phyloP scores from a whole-genome alignment of 2,888 invertebrate genomes.

The Tubulanus polymorphus region DNA sequence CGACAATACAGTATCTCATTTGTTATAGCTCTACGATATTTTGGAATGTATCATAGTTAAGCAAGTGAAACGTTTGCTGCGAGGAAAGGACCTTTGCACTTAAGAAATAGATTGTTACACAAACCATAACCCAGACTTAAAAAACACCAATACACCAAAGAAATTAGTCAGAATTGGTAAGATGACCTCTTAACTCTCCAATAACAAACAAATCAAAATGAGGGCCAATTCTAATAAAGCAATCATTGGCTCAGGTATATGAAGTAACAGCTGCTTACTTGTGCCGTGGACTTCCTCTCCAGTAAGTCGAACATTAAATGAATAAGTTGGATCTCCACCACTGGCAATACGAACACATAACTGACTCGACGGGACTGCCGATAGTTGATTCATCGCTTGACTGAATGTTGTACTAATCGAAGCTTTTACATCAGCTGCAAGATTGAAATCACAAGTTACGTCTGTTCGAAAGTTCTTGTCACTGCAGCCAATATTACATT shows the following conservation, averaged over 20 bases:
- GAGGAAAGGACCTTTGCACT: no score
- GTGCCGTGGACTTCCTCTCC: conserved; percentile 54
- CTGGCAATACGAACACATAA: conserved; percentile 50
- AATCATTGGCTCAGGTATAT: not conserved
- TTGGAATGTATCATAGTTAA: not conserved
- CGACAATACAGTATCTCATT: not conserved
- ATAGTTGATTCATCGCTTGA: conserved; percentile 48
- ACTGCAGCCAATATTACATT: no score
- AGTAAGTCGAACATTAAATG: conserved; percentile 49
- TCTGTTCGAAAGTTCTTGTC: no score
- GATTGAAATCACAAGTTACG: no score
- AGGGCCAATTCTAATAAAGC: not conserved
- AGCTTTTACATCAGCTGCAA: not conserved
- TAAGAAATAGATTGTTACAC: no score
- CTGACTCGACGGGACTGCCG: conserved; percentile 43
- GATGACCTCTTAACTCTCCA: not conserved
- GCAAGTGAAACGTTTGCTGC: not conserved
- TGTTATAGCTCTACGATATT: not conserved
- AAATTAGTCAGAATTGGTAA: not conserved
- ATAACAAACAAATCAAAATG: not conserved
- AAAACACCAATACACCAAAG: not conserved
- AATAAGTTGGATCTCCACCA: conserved; percentile 52
- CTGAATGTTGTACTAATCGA: conserved; percentile 33
- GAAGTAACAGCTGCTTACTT: conserved; percentile 34
- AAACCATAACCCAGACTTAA: no score